These are phyloP conservation scores for Megalopta genalis DNA, from an alignment of 1,140 invertebrate genomes.

Conservation along the genomic window DNA sequence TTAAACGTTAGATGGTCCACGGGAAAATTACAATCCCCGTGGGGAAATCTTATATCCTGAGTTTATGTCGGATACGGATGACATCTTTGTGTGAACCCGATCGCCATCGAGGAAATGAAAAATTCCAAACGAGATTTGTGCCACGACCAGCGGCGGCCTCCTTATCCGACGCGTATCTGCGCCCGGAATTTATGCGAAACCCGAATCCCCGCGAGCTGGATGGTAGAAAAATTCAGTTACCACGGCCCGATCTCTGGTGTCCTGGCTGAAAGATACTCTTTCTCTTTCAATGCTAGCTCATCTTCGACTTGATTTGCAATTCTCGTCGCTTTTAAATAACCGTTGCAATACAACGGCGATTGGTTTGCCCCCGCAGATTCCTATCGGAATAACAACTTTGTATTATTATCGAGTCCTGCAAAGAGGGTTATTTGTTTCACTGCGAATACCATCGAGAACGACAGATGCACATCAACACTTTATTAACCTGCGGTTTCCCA, in stretches of 20 bases:
- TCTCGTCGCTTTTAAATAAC: background rate
- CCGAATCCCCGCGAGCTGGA: constrained; percentile 45
- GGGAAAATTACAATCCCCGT: background rate
- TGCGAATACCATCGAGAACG: no score
- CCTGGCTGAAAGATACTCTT: background rate
- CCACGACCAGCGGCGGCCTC: constrained; percentile 47
- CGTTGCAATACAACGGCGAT: no score
- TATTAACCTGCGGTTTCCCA: no score
- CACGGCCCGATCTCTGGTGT: constrained; percentile 5
- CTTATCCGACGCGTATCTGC: constrained; percentile 60
- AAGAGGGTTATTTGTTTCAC: no score
- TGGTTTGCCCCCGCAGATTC: no score
- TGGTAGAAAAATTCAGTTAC: constrained; percentile 54
- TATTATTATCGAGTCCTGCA: no score
- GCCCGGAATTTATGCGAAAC: constrained; percentile 63
- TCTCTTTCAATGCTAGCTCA: background rate
- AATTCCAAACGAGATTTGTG: constrained; percentile 73
- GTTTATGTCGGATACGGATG: constrained; percentile 38
- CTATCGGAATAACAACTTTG: no score
- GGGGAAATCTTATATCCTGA: constrained; percentile 28
- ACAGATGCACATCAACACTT: no score
- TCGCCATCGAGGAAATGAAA: constrained; percentile 73
- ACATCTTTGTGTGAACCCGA: constrained; percentile 55
- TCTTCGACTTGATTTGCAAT: background rate
- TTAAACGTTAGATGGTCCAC: constrained; percentile 4